phyloP scores from a whole-genome alignment of 2,113 vertebrate species.

The Sebastes fasciatus region DNA sequence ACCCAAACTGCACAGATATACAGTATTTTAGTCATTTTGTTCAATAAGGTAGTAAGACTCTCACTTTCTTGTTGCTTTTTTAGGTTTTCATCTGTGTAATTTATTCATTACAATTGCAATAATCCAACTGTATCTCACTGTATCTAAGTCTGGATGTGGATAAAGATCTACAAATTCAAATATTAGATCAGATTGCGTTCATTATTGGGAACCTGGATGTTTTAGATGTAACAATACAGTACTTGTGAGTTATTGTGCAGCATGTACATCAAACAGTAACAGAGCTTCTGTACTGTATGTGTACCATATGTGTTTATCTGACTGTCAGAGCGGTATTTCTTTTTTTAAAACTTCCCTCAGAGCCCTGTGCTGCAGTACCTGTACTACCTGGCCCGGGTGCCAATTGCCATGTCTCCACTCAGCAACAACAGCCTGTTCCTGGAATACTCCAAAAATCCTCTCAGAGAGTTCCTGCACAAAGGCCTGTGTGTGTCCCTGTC shows the following conservation, averaged over 20 bases:
- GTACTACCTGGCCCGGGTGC: constrained; percentile 94
- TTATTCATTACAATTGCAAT: background rate
- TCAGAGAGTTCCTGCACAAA: constrained; percentile 93
- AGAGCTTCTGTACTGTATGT: background rate
- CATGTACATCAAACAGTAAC: background rate
- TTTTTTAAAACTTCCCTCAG: constrained; percentile 72
- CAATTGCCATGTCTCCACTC: constrained; percentile 96
- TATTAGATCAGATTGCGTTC: background rate
- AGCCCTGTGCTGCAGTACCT: constrained; percentile 95
- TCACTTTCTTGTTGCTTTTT: background rate
- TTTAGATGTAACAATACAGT: background rate
- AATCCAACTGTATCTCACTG: background rate
- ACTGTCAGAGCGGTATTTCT: background rate
- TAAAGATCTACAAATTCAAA: background rate
- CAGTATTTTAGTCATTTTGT: background rate
- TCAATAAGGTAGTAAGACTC: background rate
- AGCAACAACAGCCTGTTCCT: constrained; percentile 97
- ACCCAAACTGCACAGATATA: background rate
- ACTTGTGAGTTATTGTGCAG: background rate
- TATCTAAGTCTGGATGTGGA: background rate
- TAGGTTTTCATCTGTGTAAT: background rate
- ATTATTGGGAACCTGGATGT: background rate
- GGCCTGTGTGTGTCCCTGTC: constrained; percentile 92
- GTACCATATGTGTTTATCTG: background rate
- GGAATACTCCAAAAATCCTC: constrained; percentile 94